Evolutionary conservation across 2,113 vertebrate genomes (phyloP), one percentile per base, ranked within the genome.

Genomic region (Phaethornis superciliosus): DNA sequence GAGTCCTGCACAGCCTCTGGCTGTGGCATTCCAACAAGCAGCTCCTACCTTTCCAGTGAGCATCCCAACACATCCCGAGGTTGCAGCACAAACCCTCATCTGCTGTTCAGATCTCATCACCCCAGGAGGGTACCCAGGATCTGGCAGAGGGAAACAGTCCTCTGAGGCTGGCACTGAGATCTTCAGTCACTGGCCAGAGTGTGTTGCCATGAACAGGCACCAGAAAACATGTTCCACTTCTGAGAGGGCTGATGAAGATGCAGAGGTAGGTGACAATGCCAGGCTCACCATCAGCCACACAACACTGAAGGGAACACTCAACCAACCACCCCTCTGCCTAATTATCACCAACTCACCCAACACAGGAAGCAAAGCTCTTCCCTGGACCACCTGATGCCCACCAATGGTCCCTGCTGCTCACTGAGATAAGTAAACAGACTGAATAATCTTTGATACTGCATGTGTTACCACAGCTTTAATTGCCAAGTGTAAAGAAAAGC

Each of bases 1-100:
- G 40, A 55, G 27, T 44, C 46, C 26, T 37, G 13, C 32, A 20
- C 0, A 37, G 21, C 3, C 10, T 56, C 47, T 27, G 40, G 27
- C 30, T 30, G 27, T 3, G 20, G 24, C 24, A 21, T 11, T 32
- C 51, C 18, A 63, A 33, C 10, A 33, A 46, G 21, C 7, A 24
- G 26, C 51, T 52, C 78, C 62, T 24, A 70, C 62, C n/a, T 59
- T 69, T 59, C 40, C 0, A 1, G 28, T 5, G 15, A 21, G 28
- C 26, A 35, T 8, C 24, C 13, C 2, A 6, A 33, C 52, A 52
- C 1, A 0, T 46, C 13, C 46, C 0, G 0, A 58, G 42, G 47
- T 6, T 15, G 27, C 13, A 14, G 59, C 1, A 0, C 21, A 40
- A 24, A 30, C 54, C 54, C 82, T 67, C 64, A 59, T 40, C 58